Evolutionary conservation across 2,113 vertebrate genomes (phyloP).

Genomic region (Lasiurus borealis): DNA sequence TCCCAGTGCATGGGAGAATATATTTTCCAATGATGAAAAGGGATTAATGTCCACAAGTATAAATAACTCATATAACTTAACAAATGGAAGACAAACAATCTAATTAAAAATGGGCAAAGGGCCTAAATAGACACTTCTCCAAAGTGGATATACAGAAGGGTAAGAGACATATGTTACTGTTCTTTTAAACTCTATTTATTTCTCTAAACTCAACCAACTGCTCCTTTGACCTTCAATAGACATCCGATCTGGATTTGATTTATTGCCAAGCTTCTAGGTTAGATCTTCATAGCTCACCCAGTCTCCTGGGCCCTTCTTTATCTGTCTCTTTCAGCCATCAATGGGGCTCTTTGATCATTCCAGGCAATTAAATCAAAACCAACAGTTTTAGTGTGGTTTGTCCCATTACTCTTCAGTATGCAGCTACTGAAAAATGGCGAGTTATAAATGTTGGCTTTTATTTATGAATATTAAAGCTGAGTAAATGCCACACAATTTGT

Average conservation of each 20-base stretch:
- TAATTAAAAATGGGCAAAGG: too few relatives aligned
- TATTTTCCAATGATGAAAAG: too few relatives aligned
- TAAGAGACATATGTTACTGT: not conserved
- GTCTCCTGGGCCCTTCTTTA: slow-evolving; percentile 28
- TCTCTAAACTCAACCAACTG: slow-evolving; percentile 52
- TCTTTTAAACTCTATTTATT: slow-evolving; percentile 66
- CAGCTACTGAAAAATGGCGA: not conserved
- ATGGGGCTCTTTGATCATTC: slow-evolving; percentile 25
- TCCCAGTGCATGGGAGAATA: too few relatives aligned
- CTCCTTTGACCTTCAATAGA: slow-evolving; percentile 40
- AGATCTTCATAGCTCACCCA: not conserved
- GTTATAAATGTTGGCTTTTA: not conserved
- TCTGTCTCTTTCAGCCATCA: slow-evolving; percentile 59
- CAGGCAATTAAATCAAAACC: slow-evolving; percentile 32
- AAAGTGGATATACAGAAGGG: too few relatives aligned
- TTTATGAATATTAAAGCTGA: slow-evolving; percentile 50
- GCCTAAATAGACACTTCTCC: too few relatives aligned
- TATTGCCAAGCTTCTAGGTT: slow-evolving; percentile 40
- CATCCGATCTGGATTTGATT: slow-evolving; percentile 61
- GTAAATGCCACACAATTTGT: not conserved
- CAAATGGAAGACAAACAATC: too few relatives aligned
- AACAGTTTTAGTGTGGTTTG: slow-evolving; percentile 46
- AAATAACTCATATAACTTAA: too few relatives aligned
- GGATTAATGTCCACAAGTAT: too few relatives aligned
- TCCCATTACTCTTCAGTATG: slow-evolving; percentile 23